Percentiles rank a stretch among this genome's conserved stretches.
phyloP scores from a whole-genome alignment of 2,888 invertebrate genomes.

The Cephalotes varians region DNA sequence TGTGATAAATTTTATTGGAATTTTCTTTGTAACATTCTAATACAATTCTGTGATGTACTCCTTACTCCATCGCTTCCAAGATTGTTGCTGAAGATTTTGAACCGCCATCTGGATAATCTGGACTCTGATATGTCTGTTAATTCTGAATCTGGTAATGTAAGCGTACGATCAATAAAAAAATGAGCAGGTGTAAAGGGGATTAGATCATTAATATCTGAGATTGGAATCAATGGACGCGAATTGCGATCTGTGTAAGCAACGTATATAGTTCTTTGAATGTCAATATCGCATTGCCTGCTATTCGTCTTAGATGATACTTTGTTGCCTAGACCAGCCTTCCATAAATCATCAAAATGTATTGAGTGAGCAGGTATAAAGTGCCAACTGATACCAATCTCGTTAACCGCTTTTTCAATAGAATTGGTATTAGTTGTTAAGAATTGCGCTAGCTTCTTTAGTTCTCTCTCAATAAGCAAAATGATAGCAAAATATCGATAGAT shows the following conservation, averaged over 20 bases:
- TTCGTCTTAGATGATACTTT: background rate
- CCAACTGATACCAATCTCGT: background rate
- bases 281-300: background rate
- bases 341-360: background rate
- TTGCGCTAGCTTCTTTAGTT: background rate
- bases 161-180: background rate
- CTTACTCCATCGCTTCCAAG: background rate
- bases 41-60: background rate
- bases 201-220: background rate
- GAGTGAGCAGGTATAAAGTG: background rate
- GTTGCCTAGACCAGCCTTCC: background rate
- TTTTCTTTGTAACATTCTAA: background rate
- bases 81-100: background rate
- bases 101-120: background rate
- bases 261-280: background rate
- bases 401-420: fast-evolving
- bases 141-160: background rate
- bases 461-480: too few relatives aligned
- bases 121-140: background rate
- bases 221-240: background rate
- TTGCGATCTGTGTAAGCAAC: background rate
- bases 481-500: too few relatives aligned
- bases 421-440: background rate
- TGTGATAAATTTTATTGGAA: too few relatives aligned
- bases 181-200: background rate